Percentiles rank a stretch among this genome's conserved stretches.
phyloP scores from a whole-genome alignment of 2,113 vertebrate genomes.

The Petroica traversi region DNA sequence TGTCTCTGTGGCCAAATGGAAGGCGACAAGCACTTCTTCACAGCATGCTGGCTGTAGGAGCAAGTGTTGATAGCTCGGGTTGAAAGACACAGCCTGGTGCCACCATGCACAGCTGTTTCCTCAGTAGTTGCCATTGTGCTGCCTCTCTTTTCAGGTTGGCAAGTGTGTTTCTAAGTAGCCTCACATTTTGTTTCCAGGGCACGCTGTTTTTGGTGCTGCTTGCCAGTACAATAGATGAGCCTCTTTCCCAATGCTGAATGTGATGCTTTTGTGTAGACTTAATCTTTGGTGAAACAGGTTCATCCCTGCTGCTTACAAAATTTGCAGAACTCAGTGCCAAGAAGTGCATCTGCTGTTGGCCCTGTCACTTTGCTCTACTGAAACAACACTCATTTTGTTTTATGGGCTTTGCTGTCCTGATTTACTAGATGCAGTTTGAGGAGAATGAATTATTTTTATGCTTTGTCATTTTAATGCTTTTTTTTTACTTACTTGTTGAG shows the following conservation, averaged over 20 bases:
- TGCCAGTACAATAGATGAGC: slow-evolving; percentile 60
- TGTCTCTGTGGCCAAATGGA: slow-evolving; percentile 64
- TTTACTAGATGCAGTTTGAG: slow-evolving; percentile 44
- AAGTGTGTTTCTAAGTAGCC: slow-evolving; percentile 41
- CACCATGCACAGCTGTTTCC: slow-evolving; percentile 69
- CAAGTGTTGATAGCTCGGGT: slow-evolving; percentile 60
- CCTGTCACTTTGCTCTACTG: slow-evolving; percentile 61
- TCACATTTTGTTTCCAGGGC: slow-evolving; percentile 57
- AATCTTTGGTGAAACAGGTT: slow-evolving; percentile 65
- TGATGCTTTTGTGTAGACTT: slow-evolving; percentile 48
- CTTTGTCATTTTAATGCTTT: not conserved
- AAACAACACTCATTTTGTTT: slow-evolving; percentile 58
- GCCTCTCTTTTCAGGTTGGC: slow-evolving; percentile 40
- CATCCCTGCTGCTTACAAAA: slow-evolving; percentile 62
- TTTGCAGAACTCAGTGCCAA: slow-evolving; percentile 52
- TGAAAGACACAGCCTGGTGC: slow-evolving; percentile 76
- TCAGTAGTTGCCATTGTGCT: slow-evolving; percentile 59
- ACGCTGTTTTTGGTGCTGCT: slow-evolving; percentile 56
- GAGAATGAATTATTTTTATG: not conserved
- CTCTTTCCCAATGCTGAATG: slow-evolving; percentile 47
- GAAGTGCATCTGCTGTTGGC: slow-evolving; percentile 72
- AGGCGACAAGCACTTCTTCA: slow-evolving; percentile 56
- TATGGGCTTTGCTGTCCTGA: slow-evolving; percentile 39
- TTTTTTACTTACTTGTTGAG: not conserved
- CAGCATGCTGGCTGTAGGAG: slow-evolving; percentile 9